Conservation (phyloP, 2,888 invertebrate genomes). For the Cephus pulcher region DNA sequence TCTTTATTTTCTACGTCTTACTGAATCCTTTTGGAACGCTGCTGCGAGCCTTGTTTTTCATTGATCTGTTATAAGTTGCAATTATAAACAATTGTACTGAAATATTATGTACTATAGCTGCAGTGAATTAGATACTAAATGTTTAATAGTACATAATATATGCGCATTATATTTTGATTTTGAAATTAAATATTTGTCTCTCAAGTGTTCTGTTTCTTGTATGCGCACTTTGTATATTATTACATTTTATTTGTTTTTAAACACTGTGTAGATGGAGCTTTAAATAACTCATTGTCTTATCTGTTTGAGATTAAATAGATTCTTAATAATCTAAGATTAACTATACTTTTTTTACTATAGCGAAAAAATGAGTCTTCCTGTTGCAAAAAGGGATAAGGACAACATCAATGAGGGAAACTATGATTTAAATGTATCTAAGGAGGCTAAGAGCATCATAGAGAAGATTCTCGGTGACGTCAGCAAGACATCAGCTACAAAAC, state of each 20-base stretch:
- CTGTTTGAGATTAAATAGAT: neutral
- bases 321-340: neutral
- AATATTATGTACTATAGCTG: neutral
- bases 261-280: neutral
- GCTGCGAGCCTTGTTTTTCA: neutral
- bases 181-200: neutral
- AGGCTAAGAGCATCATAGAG: constrained; percentile 78
- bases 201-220: neutral
- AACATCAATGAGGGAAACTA: constrained; percentile 66
- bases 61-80: neutral
- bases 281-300: neutral
- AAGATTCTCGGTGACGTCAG: constrained; percentile 84
- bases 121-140: neutral
- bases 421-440: constrained; percentile 71
- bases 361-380: constrained; percentile 54
- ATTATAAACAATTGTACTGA: neutral
- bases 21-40: neutral
- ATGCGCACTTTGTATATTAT: neutral
- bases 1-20: neutral
- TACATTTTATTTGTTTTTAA: neutral
- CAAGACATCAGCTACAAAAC: constrained; percentile 87
- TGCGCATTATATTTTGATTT: neutral
- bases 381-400: constrained; percentile 54
- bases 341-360: constrained; percentile 16
- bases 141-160: neutral